These are phyloP conservation scores for Coturnix japonica DNA, from an alignment of 2,113 vertebrate genomes.

Conservation along the genomic window DNA sequence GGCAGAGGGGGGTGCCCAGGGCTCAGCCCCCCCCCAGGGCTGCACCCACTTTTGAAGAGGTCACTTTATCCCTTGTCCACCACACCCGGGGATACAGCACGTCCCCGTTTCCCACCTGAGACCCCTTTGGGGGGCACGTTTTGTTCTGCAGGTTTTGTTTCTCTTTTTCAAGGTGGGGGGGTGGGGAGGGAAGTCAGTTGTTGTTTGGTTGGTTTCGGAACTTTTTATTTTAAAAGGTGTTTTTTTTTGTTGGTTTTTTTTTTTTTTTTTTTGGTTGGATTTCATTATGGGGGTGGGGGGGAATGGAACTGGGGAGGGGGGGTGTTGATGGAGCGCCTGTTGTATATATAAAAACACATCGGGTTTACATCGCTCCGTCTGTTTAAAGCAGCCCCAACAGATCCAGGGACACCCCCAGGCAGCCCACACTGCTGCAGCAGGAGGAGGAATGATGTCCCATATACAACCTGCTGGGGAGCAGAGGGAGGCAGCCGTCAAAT, in stretches of 20 bases:
- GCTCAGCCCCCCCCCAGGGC: neutral
- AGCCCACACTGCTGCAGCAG: neutral
- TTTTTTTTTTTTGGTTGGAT: neutral
- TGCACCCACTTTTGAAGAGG: neutral
- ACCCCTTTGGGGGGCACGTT: neutral
- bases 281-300: neutral
- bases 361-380: conserved; percentile 17
- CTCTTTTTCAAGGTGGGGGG: neutral
- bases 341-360: conserved; percentile 46
- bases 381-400: neutral
- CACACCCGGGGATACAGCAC: fast-evolving
- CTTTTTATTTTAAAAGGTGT: conserved; percentile 34
- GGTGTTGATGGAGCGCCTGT: neutral
- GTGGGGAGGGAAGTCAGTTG: neutral
- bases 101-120: neutral
- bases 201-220: neutral
- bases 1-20: fast-evolving
- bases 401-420: neutral
- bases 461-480: neutral
- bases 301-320: neutral
- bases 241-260: no score
- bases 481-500: neutral
- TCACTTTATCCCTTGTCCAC: conserved; percentile 49
- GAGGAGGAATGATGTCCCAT: neutral
- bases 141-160: neutral